These are phyloP conservation scores for Octodon degus DNA, from an alignment of 2,113 vertebrate species.

Conservation along the genomic window DNA sequence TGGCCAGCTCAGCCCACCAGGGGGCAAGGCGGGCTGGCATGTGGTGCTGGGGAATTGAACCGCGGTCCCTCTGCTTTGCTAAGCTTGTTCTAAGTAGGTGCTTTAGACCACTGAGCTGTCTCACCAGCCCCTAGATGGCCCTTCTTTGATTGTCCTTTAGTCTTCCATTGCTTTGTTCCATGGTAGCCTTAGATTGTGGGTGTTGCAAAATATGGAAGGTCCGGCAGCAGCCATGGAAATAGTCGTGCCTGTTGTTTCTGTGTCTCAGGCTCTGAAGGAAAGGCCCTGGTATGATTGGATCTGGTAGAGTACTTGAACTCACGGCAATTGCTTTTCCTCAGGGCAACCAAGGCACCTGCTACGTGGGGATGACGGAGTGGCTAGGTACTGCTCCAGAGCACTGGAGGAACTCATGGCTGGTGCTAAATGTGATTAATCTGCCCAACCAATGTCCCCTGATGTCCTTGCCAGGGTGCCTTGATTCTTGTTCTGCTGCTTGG, in stretches of 20 bases:
- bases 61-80: too few species aligned
- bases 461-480: fast-evolving
- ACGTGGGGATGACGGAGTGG: too few species aligned
- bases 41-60: too few species aligned
- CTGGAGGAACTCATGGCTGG: neutral
- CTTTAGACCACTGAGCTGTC: too few species aligned
- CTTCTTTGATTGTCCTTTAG: neutral
- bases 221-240: too few species aligned
- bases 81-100: too few species aligned
- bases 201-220: neutral
- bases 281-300: neutral
- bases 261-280: neutral
- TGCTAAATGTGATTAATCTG: neutral
- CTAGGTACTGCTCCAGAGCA: neutral
- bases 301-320: too few species aligned
- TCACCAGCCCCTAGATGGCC: too few species aligned
- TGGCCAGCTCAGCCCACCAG: too few species aligned
- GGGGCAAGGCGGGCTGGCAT: too few species aligned
- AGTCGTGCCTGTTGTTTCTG: neutral
- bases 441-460: neutral
- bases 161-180: neutral
- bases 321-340: neutral
- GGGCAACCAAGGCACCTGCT: neutral
- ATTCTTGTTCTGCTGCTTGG: neutral
- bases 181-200: neutral